Percentiles rank a stretch among this genome's conserved stretches.
Evolutionary conservation across 2,113 vertebrate genomes (phyloP).

Genomic region (Vulpes ferrilata): DNA sequence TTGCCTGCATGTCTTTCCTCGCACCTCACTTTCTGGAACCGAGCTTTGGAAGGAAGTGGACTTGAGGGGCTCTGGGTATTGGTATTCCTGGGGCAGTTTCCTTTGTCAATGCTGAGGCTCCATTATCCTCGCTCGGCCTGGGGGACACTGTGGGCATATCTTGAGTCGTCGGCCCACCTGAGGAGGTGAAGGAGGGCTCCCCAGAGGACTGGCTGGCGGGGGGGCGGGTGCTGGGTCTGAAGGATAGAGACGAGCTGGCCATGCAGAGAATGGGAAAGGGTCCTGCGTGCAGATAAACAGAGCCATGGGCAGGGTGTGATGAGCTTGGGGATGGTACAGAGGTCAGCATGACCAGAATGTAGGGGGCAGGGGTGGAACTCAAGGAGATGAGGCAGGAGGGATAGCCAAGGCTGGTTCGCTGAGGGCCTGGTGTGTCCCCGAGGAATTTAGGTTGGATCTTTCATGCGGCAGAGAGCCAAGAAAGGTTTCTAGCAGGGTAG

Average conservation of each 20-base stretch:
- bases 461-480: not conserved
- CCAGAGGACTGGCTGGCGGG: not conserved
- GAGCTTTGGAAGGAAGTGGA: not conserved
- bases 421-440: not conserved
- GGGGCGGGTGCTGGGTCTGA: not conserved
- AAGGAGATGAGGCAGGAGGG: not conserved
- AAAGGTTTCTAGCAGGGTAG: not conserved
- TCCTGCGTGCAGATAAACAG: not conserved
- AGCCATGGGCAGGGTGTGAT: not conserved
- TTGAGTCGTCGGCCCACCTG: not conserved
- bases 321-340: not conserved
- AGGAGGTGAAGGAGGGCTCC: not conserved
- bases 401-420: not conserved
- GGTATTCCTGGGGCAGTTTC: not conserved
- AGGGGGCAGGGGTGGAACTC: not conserved
- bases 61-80: rapidly evolving
- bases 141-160: not conserved
- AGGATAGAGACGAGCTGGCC: not conserved
- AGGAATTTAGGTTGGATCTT: not conserved
- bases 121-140: not conserved
- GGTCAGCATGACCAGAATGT: not conserved
- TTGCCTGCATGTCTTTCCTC: not conserved
- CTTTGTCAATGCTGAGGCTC: not conserved
- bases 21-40: not conserved
- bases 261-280: not conserved